Conservation (phyloP, 2,888 invertebrate genomes). For the Lasius platythorax region DNA sequence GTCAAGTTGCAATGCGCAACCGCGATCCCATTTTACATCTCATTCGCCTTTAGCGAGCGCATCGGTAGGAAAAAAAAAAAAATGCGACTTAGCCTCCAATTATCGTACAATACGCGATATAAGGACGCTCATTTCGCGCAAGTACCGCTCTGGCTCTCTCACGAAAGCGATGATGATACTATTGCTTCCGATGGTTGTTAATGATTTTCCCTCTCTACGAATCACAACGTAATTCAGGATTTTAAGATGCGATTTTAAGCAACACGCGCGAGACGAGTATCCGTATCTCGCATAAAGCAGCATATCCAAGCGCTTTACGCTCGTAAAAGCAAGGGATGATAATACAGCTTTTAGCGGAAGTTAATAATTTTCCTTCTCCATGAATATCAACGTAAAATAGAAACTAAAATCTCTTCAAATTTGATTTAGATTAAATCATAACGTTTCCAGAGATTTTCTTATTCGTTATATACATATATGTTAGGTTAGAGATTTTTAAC, state of each 20-base stretch:
- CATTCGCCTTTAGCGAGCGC: constrained; percentile 32
- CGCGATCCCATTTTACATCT: constrained; percentile 29
- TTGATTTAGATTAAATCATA: not conserved
- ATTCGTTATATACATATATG: too few relatives aligned
- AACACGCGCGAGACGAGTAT: not conserved
- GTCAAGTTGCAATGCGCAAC: constrained; percentile 32
- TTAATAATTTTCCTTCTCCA: not conserved
- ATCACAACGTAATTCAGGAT: not conserved
- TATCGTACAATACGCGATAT: constrained; percentile 21
- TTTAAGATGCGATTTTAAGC: constrained; percentile 9
- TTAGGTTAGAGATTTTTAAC: not conserved
- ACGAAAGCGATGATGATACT: constrained; percentile 13
- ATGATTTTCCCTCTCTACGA: constrained; percentile 22
- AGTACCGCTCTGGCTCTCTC: constrained; percentile 24
- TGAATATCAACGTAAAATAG: not conserved
- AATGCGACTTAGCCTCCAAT: constrained; percentile 34
- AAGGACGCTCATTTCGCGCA: constrained; percentile 13
- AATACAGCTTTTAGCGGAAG: not conserved
- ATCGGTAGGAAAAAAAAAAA: not conserved
- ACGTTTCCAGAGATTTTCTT: not conserved
- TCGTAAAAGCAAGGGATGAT: not conserved
- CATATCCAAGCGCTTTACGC: not conserved
- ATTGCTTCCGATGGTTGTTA: constrained; percentile 6
- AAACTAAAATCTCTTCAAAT: not conserved
- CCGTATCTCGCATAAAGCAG: not conserved